Conservation (phyloP, 2,888 invertebrate species). For the Autographa gamma region DNA sequence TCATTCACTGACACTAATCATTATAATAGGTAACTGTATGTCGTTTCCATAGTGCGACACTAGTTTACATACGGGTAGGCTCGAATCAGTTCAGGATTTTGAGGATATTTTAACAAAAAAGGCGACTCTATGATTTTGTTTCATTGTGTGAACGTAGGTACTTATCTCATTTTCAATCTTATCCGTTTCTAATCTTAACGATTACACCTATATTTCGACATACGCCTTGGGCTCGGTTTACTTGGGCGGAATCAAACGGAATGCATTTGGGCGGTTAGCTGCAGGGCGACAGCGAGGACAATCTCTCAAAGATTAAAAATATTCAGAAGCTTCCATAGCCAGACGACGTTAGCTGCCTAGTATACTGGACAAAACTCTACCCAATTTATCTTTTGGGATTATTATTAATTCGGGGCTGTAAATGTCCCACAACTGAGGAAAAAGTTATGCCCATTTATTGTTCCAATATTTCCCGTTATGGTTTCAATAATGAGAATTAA, state of each 20-base stretch:
- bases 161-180: neutral
- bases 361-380: neutral
- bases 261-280: slow-evolving; percentile 63
- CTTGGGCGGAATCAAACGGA: slow-evolving; percentile 54
- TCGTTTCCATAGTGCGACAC: slow-evolving; percentile 31
- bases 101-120: neutral
- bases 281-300: slow-evolving; percentile 65
- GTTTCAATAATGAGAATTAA: too few relatives aligned
- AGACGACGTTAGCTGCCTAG: neutral
- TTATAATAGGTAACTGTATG: slow-evolving; percentile 22
- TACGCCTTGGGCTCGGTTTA: slow-evolving; percentile 19
- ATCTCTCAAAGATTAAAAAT: slow-evolving; percentile 59
- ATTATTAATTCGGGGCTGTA: too few relatives aligned
- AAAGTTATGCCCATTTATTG: too few relatives aligned
- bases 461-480: too few relatives aligned
- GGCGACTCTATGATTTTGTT: neutral
- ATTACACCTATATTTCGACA: slow-evolving; percentile 1
- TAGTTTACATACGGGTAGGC: neutral
- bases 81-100: neutral
- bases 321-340: slow-evolving; percentile 18
- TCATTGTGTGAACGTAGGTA: neutral
- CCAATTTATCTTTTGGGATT: too few relatives aligned
- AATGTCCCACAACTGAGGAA: too few relatives aligned
- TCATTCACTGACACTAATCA: slow-evolving; percentile 58
- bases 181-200: neutral